phyloP scores from a whole-genome alignment of 2,888 invertebrate species.

The Cremastinae sp. region DNA sequence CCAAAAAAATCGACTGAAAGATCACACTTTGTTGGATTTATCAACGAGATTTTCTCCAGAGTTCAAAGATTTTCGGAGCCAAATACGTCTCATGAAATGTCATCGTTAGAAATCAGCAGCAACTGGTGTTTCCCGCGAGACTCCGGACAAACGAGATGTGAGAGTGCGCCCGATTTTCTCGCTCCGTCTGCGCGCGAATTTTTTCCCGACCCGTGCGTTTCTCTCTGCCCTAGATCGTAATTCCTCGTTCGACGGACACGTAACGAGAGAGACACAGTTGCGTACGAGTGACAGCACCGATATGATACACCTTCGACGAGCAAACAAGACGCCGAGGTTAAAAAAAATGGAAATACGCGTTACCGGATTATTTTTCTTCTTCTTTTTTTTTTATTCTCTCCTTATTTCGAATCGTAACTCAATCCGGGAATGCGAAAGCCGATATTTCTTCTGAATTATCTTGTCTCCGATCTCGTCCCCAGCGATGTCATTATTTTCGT shows the following conservation, averaged over 20 bases:
- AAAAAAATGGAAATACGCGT: conserved; percentile 8
- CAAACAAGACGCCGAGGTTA: conserved; percentile 2
- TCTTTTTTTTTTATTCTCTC: conserved; percentile 4
- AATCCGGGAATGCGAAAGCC: conserved; percentile 15
- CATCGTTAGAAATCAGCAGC: conserved; percentile 12
- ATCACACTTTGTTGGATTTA: too few species aligned
- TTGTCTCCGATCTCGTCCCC: neutral
- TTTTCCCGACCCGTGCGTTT: conserved; percentile 15
- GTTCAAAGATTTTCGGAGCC: too few species aligned
- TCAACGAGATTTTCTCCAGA: too few species aligned
- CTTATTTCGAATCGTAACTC: conserved; percentile 23
- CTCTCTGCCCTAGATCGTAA: conserved; percentile 47
- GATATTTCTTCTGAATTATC: neutral
- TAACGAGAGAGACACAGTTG: conserved; percentile 24
- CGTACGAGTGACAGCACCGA: conserved; percentile 26
- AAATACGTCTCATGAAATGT: conserved; percentile 28
- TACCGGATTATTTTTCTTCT: conserved; percentile 7
- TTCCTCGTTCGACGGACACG: conserved; percentile 43
- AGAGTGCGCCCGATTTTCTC: conserved; percentile 20
- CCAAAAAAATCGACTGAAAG: too few species aligned
- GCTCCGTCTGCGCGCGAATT: neutral
- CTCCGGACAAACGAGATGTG: conserved; percentile 37
- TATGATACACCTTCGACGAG: conserved; percentile 23
- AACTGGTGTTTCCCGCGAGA: conserved; percentile 19
- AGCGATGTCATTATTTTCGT: too few species aligned